A percentile compares a stretch with the other conserved stretches of the same genome.
These are phyloP conservation scores for Carlito syrichta DNA, from an alignment of 2,113 vertebrate species.

Conservation along the genomic window DNA sequence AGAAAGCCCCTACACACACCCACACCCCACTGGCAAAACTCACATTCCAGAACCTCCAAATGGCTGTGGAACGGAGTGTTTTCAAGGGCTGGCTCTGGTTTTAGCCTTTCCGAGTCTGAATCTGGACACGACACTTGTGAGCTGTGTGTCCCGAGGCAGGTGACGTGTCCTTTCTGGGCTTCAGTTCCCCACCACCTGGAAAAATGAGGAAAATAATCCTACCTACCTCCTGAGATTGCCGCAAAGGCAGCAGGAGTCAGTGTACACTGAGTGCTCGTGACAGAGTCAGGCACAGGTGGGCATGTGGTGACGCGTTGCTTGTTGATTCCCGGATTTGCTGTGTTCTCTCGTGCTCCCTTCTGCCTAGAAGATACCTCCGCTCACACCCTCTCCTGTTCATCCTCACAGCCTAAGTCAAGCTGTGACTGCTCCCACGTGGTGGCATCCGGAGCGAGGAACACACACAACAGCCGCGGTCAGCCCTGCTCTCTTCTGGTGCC, in stretches of 20 bases:
- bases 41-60: neutral
- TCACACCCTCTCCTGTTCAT: neutral
- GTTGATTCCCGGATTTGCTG: neutral
- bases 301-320: too few species aligned
- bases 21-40: neutral
- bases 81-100: neutral
- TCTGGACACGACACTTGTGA: too few species aligned
- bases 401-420: neutral
- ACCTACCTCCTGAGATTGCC: neutral
- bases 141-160: neutral
- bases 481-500: neutral
- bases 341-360: too few species aligned
- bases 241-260: neutral
- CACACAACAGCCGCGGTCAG: neutral
- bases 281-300: neutral
- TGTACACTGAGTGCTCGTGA: neutral
- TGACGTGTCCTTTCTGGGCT: neutral
- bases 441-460: neutral
- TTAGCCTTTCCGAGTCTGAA: neutral
- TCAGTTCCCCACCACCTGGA: neutral
- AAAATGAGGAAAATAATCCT: neutral
- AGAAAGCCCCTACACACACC: neutral
- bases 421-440: neutral
- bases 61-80: neutral
- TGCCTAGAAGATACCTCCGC: neutral